Evolutionary conservation across 2,113 vertebrate species (phyloP).

Genomic region (Propithecus coquereli): DNA sequence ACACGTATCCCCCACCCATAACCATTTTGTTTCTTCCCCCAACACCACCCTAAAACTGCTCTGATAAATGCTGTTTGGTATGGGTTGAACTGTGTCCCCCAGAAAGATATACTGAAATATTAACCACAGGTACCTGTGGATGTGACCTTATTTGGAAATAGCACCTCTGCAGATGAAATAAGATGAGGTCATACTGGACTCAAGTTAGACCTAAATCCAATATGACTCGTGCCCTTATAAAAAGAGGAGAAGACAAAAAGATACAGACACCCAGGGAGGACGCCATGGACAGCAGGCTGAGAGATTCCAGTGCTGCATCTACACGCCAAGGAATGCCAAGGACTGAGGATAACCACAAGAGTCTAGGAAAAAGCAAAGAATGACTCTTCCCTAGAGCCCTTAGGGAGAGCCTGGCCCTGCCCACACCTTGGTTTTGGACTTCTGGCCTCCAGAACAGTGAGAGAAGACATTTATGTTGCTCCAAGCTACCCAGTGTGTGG

Average conservation of each 20-base stretch:
- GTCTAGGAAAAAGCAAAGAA: background rate
- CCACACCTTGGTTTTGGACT: background rate
- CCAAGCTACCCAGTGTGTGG: rapidly evolving
- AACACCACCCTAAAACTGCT: background rate
- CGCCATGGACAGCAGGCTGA: rapidly evolving
- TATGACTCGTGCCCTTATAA: background rate
- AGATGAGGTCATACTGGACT: background rate
- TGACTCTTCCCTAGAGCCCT: background rate
- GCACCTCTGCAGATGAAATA: background rate
- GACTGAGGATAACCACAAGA: rapidly evolving
- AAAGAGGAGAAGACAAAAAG: background rate
- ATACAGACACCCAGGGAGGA: background rate
- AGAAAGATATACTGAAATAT: background rate
- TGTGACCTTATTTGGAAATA: background rate
- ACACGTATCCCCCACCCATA: background rate
- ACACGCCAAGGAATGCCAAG: rapidly evolving
- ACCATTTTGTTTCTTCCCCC: background rate
- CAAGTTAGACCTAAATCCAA: background rate
- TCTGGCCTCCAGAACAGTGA: background rate
- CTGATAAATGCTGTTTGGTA: background rate
- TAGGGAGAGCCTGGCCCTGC: background rate
- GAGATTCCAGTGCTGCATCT: rapidly evolving
- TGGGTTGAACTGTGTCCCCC: rapidly evolving
- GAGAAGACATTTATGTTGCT: background rate
- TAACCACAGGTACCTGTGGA: background rate